Evolutionary conservation across 2,113 vertebrate genomes (phyloP).

Genomic region (Acanthisitta chloris): DNA sequence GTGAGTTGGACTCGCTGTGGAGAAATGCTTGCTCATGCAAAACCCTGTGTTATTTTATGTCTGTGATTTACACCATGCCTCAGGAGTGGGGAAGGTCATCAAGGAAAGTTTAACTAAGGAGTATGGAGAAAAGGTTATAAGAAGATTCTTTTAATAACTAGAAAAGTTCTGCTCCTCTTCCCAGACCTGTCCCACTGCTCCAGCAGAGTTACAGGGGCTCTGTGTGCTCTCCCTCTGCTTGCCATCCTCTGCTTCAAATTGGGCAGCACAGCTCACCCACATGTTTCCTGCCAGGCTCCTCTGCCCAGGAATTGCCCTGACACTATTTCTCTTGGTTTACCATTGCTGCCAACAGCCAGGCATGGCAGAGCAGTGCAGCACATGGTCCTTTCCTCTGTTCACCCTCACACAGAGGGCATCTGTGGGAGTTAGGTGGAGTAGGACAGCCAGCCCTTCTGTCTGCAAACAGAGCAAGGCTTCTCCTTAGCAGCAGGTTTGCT

Average conservation of each 20-base stretch:
- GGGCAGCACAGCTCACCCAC: fast-evolving
- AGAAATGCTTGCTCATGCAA: background rate
- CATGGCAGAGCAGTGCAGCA: background rate
- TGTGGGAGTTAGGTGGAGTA: background rate
- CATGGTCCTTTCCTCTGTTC: background rate
- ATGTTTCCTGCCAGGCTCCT: background rate
- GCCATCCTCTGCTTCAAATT: background rate
- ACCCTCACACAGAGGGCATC: fast-evolving
- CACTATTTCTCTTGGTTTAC: background rate
- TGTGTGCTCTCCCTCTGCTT: fast-evolving
- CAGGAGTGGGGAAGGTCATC: background rate
- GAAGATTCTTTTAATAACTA: background rate
- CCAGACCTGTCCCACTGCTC: background rate
- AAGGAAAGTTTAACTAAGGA: background rate
- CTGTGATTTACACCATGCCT: background rate
- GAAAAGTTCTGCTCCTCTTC: background rate
- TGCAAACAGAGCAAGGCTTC: background rate
- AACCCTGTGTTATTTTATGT: background rate
- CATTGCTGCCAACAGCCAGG: background rate
- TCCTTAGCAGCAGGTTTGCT: background rate
- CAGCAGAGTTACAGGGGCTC: background rate
- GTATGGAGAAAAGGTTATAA: background rate
- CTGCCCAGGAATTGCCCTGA: background rate
- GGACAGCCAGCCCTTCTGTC: no score
- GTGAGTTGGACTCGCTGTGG: background rate